Base-by-base conservation (phyloP, 2,888 invertebrate species). In the Nipponacmea schrenckii region DNA sequence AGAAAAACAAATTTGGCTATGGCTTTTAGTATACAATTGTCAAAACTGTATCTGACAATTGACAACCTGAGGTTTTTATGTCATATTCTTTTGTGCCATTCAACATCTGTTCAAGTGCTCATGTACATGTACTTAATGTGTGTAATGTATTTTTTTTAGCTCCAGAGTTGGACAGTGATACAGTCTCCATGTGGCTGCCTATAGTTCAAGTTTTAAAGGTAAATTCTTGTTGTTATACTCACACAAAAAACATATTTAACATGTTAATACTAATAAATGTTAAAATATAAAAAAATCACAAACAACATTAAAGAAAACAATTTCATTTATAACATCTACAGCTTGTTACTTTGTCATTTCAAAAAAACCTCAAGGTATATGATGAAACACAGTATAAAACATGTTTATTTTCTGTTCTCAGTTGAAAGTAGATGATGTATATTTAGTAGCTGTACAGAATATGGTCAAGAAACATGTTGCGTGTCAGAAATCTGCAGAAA, bases 361-460 rank as follows among this genome's bases (percentile, higher is more conserved):
- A 64, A 39, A 27, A 3, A 8, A 56, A n/a, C 24, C n/a, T 68
- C 24, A 26, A 45, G 31, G 31, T 31, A 31, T 31, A 31, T 31
- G 31, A 31, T 31, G 31, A 31, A 31, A 3, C 31, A 5, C 31
- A 31, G 31, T 31, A 31, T 31, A 31, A 31, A 31, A 31, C 5
- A 5, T 31, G 3, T 31, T 20, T 56, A 20, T n/a, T 3, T 56
- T 20, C 24, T 56, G 20, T 56, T 10, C 8, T 56, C 20, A 56
- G 85, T 48, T 84, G 27, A 75, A 79, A 20, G 64, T 76, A 4
- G 84, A 85, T 71, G 81, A 83, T 68, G 68, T 85, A 0, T 83
- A 81, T 70, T 67, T 84, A 69, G 75, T 80, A 44, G 78, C 84
- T 17, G 81, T 83, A 15, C 78, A 83, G 74, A 85, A 85, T 77